Percentiles rank a stretch among this genome's conserved stretches.
phyloP scores from a whole-genome alignment of 35 echinoderm and acorn worm genomes.

The Apostichopus californicus region DNA sequence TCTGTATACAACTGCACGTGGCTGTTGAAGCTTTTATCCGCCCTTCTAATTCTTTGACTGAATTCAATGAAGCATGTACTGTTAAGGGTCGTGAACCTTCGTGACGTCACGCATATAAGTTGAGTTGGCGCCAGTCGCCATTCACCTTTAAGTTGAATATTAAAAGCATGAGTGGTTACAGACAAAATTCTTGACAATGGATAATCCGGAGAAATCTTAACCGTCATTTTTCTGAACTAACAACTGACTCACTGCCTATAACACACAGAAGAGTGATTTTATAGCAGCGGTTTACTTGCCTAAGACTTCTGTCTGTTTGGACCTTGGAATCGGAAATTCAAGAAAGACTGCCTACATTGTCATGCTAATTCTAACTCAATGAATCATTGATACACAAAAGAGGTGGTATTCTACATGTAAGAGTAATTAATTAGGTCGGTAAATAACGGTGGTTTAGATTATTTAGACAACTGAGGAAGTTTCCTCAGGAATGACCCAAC shows the following conservation, averaged over 20 bases:
- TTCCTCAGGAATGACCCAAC: no score
- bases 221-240: background rate
- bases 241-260: background rate
- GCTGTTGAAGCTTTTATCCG: background rate
- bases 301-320: background rate
- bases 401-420: background rate
- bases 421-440: background rate
- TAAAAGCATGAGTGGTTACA: background rate
- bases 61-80: background rate
- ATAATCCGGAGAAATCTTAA: background rate
- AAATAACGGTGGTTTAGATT: background rate
- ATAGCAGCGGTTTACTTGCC: background rate
- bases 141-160: background rate
- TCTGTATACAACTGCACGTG: background rate
- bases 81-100: background rate
- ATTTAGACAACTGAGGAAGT: background rate
- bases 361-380: background rate
- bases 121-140: no score
- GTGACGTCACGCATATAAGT: background rate
- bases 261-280: background rate
- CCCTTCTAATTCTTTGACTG: background rate
- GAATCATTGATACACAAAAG: background rate
- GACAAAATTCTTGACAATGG: background rate
- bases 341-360: background rate
- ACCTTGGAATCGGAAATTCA: background rate